Evolutionary conservation across 2,797 vertebrate species (phyloP).

Genomic region (Delichon dasypus): DNA sequence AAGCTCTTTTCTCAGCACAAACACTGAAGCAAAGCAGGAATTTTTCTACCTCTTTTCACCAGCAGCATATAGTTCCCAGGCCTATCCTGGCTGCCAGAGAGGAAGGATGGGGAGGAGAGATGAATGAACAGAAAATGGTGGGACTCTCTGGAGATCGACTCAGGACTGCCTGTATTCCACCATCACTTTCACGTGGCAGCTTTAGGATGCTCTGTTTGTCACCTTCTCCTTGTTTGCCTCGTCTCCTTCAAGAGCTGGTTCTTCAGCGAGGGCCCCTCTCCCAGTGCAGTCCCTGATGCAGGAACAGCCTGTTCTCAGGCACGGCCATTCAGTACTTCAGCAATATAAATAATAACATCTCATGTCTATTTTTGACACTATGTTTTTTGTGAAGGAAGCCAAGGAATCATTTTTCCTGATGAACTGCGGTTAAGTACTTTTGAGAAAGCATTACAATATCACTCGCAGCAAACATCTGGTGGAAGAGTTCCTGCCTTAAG

Average conservation of each 20-base stretch:
- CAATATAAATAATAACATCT: constrained; percentile 18
- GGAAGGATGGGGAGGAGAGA: neutral
- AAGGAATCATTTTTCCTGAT: neutral
- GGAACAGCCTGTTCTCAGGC: constrained; percentile 23
- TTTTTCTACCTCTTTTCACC: neutral
- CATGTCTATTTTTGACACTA: constrained; percentile 30
- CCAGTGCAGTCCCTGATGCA: neutral
- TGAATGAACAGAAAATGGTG: neutral
- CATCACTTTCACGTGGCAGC: fast-evolving
- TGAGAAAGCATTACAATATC: neutral
- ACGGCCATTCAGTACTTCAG: constrained; percentile 11
- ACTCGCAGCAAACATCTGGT: constrained; percentile 1
- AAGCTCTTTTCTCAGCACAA: neutral
- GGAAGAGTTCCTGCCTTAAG: neutral
- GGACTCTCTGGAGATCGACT: neutral
- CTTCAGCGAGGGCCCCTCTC: neutral
- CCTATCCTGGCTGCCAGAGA: neutral
- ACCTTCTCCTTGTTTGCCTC: neutral
- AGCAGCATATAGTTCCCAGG: neutral
- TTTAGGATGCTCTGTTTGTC: neutral
- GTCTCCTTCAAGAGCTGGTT: neutral
- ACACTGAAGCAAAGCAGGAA: neutral
- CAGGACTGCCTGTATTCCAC: neutral
- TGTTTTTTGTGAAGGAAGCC: neutral
- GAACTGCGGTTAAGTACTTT: neutral